Conservation (phyloP, 2,113 vertebrate genomes). For the Corythaixoides concolor region DNA sequence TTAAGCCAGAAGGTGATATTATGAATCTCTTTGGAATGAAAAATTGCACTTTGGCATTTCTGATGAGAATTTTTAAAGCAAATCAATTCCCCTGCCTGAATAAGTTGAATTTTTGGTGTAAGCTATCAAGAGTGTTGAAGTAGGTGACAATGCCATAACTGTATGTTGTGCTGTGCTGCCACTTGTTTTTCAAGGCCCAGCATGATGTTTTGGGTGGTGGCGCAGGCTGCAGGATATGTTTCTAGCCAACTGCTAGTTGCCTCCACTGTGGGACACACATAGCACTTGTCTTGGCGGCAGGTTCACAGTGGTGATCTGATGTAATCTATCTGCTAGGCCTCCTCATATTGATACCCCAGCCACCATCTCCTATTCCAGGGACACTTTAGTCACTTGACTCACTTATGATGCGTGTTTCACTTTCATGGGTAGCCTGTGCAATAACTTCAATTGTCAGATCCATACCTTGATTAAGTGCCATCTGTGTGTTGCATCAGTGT, state of each 20-base stretch:
- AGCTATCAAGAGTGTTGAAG: background rate
- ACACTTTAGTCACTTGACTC: background rate
- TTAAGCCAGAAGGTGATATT: background rate
- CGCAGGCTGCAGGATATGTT: background rate
- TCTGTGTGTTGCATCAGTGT: background rate
- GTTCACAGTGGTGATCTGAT: background rate
- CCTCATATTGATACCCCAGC: background rate
- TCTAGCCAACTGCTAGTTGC: background rate
- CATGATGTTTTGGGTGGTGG: background rate
- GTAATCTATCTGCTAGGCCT: background rate
- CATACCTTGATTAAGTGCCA: background rate
- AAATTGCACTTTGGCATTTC: background rate
- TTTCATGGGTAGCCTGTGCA: background rate
- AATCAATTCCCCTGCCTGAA: background rate
- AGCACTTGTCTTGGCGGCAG: background rate
- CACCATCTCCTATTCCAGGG: background rate
- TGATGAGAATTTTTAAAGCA: background rate
- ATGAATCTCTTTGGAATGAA: background rate
- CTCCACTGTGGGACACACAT: background rate
- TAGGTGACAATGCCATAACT: background rate
- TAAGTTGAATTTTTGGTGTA: background rate
- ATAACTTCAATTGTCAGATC: background rate
- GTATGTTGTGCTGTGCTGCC: background rate
- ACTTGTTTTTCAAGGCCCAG: background rate
- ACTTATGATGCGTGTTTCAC: fast-evolving